These are phyloP conservation scores for Alosa alosa DNA, from an alignment of 2,113 vertebrate genomes.

Conservation along the genomic window DNA sequence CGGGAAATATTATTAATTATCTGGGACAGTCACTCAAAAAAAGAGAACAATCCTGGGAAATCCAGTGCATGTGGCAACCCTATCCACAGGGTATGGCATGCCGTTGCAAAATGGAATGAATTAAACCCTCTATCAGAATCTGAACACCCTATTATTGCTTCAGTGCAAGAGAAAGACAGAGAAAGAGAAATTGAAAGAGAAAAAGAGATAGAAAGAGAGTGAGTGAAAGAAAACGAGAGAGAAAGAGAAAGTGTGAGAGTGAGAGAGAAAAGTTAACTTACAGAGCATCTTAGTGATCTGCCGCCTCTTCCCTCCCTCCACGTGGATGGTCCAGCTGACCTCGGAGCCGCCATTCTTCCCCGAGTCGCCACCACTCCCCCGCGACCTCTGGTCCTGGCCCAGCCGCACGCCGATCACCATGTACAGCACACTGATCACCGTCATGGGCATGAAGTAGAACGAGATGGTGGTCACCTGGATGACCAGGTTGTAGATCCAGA, in stretches of 20 bases:
- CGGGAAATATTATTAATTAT: no score
- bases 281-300: slow-evolving; percentile 78
- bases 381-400: slow-evolving; percentile 54
- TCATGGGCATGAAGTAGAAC: slow-evolving; percentile 75
- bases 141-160: no score
- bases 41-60: no score
- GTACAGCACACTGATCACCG: slow-evolving; percentile 71
- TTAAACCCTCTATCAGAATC: no score
- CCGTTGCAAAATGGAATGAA: no score
- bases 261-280: slow-evolving; percentile 56
- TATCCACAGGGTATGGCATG: no score
- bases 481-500: slow-evolving; percentile 77
- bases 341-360: slow-evolving; percentile 52
- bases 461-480: slow-evolving; percentile 76
- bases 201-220: neutral
- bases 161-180: neutral
- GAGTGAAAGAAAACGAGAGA: neutral
- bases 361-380: slow-evolving; percentile 31
- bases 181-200: neutral
- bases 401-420: slow-evolving; percentile 71
- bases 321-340: slow-evolving; percentile 56
- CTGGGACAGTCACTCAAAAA: no score
- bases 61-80: no score
- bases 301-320: slow-evolving; percentile 64
- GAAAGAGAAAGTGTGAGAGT: neutral